These are phyloP conservation scores for Benthochromis sp. DNA, from an alignment of 2,113 vertebrate species.

Conservation along the genomic window DNA sequence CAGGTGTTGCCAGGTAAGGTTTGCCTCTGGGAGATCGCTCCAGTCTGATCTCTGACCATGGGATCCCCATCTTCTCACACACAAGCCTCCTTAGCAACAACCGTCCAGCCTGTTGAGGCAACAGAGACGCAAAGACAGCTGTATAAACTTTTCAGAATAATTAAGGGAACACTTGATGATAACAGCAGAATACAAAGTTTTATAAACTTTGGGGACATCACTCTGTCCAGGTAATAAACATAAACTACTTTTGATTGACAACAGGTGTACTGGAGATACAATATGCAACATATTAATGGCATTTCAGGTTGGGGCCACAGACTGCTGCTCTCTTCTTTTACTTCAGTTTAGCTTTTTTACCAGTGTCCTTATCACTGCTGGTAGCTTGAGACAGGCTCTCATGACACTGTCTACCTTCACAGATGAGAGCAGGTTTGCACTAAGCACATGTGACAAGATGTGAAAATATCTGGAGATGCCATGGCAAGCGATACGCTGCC, in stretches of 20 bases:
- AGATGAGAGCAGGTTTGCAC: not conserved
- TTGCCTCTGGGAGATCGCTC: conserved; percentile 86
- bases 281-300: not conserved
- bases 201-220: not conserved
- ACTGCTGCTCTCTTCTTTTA: not conserved
- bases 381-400: not conserved
- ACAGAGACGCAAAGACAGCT: not conserved
- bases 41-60: conserved; percentile 84
- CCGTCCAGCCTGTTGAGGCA: conserved; percentile 78
- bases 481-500: not conserved
- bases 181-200: not conserved
- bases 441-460: not conserved
- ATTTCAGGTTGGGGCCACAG: not conserved
- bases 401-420: not conserved
- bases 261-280: not conserved
- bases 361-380: not conserved
- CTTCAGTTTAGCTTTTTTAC: not conserved
- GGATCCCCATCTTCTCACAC: conserved; percentile 80
- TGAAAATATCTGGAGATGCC: not conserved
- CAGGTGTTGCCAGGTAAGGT: conserved; percentile 77
- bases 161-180: not conserved
- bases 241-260: not conserved
- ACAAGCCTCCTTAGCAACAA: conserved; percentile 88
- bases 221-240: not conserved
- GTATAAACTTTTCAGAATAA: not conserved